Conservation (phyloP, 2,113 vertebrate genomes). For the Rhipidura dahli region DNA sequence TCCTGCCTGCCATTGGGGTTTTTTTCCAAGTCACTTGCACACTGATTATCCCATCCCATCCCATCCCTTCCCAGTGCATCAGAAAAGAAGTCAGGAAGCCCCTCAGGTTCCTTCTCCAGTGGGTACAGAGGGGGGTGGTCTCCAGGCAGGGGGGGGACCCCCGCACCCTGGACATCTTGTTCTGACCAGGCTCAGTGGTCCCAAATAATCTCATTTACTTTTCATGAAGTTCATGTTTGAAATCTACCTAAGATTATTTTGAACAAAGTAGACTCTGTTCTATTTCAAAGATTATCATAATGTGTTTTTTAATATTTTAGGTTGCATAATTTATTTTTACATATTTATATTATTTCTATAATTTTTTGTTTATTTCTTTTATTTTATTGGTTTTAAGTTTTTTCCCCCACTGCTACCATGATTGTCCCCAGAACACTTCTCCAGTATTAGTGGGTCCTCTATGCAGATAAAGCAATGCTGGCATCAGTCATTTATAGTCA, state of each 20-base stretch:
- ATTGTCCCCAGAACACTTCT: neutral
- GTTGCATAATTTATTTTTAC: neutral
- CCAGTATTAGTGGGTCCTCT: neutral
- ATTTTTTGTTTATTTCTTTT: neutral
- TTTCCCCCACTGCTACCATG: neutral
- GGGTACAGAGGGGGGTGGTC: accelerated
- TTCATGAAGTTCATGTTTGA: neutral
- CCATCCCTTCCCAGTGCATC: neutral
- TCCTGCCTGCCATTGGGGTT: neutral
- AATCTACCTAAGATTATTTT: neutral
- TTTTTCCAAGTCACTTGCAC: neutral
- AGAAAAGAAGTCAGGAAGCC: neutral
- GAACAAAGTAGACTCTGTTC: neutral
- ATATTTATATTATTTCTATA: neutral
- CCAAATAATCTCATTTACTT: neutral
- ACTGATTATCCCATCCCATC: neutral
- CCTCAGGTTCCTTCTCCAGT: neutral
- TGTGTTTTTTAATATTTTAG: accelerated
- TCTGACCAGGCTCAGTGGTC: neutral
- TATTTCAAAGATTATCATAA: neutral
- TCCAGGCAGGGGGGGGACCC: neutral
- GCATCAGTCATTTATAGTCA: neutral
- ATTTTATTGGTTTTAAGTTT: neutral
- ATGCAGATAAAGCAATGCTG: neutral
- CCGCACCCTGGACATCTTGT: neutral